Base-by-base conservation (phyloP, 2,888 invertebrate species). In the Tachina lurida region DNA sequence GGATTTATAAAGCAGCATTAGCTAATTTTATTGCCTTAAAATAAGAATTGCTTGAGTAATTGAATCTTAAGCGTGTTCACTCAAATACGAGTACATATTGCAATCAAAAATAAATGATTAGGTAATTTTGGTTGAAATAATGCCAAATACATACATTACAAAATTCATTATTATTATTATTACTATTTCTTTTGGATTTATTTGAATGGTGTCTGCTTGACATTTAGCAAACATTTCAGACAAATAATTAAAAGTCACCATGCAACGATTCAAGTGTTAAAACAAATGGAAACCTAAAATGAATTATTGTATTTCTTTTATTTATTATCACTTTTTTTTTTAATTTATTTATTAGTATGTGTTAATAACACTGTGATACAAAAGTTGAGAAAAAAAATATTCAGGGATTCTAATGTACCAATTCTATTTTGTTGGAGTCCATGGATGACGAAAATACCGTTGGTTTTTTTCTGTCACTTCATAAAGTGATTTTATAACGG, bases 221-320 rank as follows among this genome's bases (percentile, higher is more conserved):
- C 83, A 84, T 68, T 76, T 77, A 54, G 15, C 56, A 31, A 78
- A 74, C 31, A 31, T n/a, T 70, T 63, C 62, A 70, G 70, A 47
- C 39, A 67, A 41, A 56, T 54, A 15, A 62, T 68, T 41, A 78
- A 84, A 75, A 39, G 65, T 60, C 63, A 74, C 41, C 74, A 75
- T 43, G 22, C 68, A 74, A 62, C 22, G 13, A 47, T 58, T 77
- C 49, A 52, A 31, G 52, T 65, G 58, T 75, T 75, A n/a, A 74
- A 52, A 47, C 41, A 68, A 70, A 63, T 68, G 56, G 58, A 78
- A 84, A 77, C 65, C 17, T 71, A 45, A 75, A 71, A 75, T 70
- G 79, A 60, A 79, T 75, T 63, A 73, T 65, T 77, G 47, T 19
- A 15, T 52, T 49, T 17, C n/a, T 70, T 12, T 39, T 77, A n/a